Conservation (phyloP, 2,797 vertebrate genomes). For the Gymnoscopelus braueri region DNA sequence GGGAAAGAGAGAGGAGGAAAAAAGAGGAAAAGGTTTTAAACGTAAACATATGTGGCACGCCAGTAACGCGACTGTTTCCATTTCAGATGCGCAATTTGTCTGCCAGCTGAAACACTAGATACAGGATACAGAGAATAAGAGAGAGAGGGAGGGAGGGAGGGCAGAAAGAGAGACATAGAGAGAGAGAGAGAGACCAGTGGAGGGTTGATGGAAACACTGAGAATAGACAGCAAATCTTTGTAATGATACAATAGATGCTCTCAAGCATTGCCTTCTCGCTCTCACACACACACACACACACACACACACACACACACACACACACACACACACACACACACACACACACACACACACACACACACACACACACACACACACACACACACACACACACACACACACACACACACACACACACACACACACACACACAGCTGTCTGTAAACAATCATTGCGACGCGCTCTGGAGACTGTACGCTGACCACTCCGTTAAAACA, state of each 20-base stretch:
- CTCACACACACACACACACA: neutral
- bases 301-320: slow-evolving; percentile 5
- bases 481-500: slow-evolving; percentile 26
- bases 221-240: too few species aligned
- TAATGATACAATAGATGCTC: neutral
- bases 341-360: slow-evolving; percentile 6
- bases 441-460: slow-evolving; percentile 14
- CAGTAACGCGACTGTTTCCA: slow-evolving; percentile 72
- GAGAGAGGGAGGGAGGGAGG: slow-evolving; percentile 56
- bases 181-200: slow-evolving; percentile 1
- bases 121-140: slow-evolving; percentile 36
- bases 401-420: slow-evolving; percentile 2
- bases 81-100: slow-evolving; percentile 69
- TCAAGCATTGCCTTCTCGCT: neutral
- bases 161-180: slow-evolving; percentile 24
- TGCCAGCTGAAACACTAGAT: slow-evolving; percentile 69
- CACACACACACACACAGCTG: slow-evolving; percentile 23
- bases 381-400: neutral
- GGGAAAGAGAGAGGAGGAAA: slow-evolving; percentile 37
- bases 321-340: neutral
- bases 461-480: slow-evolving; percentile 43
- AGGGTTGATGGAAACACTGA: too few species aligned
- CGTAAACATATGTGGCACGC: slow-evolving; percentile 70
- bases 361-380: neutral
- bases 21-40: slow-evolving; percentile 65